Evolutionary conservation across 2,797 vertebrate species (phyloP), one percentile per base, ranked within the genome.

Genomic region (Rhabdomys pumilio): DNA sequence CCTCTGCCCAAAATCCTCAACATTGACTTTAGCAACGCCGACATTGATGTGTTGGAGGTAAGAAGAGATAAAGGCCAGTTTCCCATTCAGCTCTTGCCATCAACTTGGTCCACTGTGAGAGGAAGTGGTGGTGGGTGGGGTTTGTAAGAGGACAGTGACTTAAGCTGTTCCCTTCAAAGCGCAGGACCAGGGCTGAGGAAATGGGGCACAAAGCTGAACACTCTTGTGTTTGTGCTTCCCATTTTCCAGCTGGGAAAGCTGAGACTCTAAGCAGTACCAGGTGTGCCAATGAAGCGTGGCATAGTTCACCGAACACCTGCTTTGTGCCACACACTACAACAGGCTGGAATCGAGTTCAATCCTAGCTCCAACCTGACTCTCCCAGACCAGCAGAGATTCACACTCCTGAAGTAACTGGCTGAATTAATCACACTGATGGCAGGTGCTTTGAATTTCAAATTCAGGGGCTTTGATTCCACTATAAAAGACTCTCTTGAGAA

Each of bases 1-100:
- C 97, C 98, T 29, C 98, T 98, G 13, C 98, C 98, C 65, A 98
- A 96, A 92, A 96, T 98, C 96, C 98, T 99, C 94, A 97, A 97
- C 92, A 96, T 97, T 0, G 89, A 98, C 80, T 98, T 98, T 92
- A 98, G 73, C 96, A 95, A 98, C 0, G 97, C 98, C 0, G 91
- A 97, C 3, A 44, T 98, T 0, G 26, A 98, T 0, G 34, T 98
- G 77, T 72, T 98, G 0, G 96, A 98, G 96, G 98, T 98, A 96
- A 98, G 98, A 84, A 89, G 50, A 79, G 77, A 5, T 0, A 6
- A 8, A 50, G 7, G 57, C 19, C n/a, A 1, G 22, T 53, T 1
- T 0, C 9, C 1, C 26, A 0, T 9, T 44, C 20, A 2, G 31
- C 69, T 80, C 55, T 88, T 83, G 26, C 17, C 11, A 0, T 90